These are phyloP conservation scores for Polyergus mexicanus DNA, from an alignment of 1,140 invertebrate genomes.

Conservation along the genomic window DNA sequence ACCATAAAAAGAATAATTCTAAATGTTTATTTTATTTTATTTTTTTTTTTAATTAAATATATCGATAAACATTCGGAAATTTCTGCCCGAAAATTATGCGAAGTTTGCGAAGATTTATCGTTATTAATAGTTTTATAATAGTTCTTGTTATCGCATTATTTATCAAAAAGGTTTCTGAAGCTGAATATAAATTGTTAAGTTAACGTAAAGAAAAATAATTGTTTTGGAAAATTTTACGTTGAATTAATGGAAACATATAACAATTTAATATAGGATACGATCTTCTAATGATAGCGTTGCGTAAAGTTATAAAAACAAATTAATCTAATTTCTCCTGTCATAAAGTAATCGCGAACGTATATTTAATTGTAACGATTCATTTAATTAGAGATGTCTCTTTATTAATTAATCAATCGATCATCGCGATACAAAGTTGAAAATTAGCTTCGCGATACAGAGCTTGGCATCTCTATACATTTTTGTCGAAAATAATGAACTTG, in stretches of 20 bases:
- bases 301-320: not conserved
- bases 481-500: not conserved
- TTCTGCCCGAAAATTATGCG: not conserved
- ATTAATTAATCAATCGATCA: not conserved
- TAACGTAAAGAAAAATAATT: no score
- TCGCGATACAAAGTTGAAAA: not conserved
- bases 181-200: no score
- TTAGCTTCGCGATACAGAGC: not conserved
- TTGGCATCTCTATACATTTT: not conserved
- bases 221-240: no score
- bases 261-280: no score
- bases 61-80: not conserved
- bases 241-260: no score
- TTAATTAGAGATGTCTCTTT: not conserved
- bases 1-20: not conserved
- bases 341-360: not conserved
- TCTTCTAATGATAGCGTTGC: not conserved
- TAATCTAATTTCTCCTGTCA: not conserved
- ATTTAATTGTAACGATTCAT: not conserved
- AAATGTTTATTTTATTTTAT: not conserved
- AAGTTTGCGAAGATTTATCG: no score
- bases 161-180: no score
- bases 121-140: no score
- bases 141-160: no score
- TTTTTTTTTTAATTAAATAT: not conserved